Base-by-base conservation (phyloP, 2,113 vertebrate species). In the Sebastes schlegelii region DNA sequence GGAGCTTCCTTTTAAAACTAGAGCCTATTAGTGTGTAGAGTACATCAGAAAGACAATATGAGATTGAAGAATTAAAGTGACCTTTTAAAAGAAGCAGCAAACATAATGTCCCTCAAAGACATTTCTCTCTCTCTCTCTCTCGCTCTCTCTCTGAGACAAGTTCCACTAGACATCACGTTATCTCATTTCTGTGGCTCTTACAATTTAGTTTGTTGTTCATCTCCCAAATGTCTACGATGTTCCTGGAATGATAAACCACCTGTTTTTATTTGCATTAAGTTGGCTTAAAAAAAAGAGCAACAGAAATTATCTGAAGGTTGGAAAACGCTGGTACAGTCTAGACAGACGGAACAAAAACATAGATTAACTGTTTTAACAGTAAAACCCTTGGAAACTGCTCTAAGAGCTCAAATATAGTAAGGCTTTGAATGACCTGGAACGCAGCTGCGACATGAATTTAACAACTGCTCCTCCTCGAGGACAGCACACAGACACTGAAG, bases 281-380 rank as follows among this genome's bases (percentile, higher is more conserved):
- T 88, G 89, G 84, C 84, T 86, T 82, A 64, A 63, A 58, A 80
- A 71, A 83, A 80, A 82, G 79, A 93, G 80, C 91, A 89, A 89
- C 80, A 86, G 85, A 93, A 68, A 80, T 86, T 12, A 79, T 86
- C 23, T 77, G 86, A 88, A 90, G 75, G 86, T 84, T 79, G 77
- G 78, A 85, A 84, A 88, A 92, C 57, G 80, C 80, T 23, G 80
- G 86, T 90, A 89, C 84, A 87, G 90, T 89, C 91, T 77, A 83
- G 92, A 93, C 91, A 86, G 88, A 91, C 49, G 52, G 83, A 87
- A 84, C 82, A 67, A 88, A 51, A 89, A 92, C 82, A 86, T 62
- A 84, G 89, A 87, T 86, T n/a, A 92, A 96, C 95, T 95, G 95
- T 96, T 96, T 96, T 94, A 95, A 96, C 95, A 95, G 95, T 89